These are phyloP conservation scores for Ibycter americanus DNA, from an alignment of 2,797 vertebrate genomes.

Conservation along the genomic window DNA sequence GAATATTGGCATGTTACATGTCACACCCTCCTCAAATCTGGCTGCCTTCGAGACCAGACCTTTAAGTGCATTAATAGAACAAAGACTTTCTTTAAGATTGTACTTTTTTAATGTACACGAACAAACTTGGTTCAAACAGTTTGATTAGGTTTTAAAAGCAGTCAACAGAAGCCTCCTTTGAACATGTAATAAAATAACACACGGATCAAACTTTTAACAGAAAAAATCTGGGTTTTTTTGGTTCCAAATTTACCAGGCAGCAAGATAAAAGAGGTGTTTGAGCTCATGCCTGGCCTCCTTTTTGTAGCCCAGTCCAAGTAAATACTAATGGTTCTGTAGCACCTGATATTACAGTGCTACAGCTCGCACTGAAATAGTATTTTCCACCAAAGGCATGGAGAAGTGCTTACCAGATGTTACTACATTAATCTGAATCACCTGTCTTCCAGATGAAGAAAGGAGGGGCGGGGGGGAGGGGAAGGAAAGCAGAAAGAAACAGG, in stretches of 20 bases:
- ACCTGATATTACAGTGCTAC: not conserved
- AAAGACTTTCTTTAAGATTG: not conserved
- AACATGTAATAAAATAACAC: not conserved
- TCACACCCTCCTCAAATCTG: not conserved
- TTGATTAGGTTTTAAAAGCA: not conserved
- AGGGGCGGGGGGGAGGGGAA: rapidly evolving
- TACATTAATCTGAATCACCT: not conserved
- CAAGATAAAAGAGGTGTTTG: not conserved
- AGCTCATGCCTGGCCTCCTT: not conserved
- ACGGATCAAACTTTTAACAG: not conserved
- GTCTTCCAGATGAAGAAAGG: rapidly evolving
- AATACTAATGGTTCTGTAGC: not conserved
- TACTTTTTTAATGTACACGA: not conserved
- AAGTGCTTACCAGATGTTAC: not conserved
- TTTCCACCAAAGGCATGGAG: not conserved
- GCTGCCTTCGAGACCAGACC: not conserved
- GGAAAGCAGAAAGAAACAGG: not conserved
- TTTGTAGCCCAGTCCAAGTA: not conserved
- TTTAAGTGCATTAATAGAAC: not conserved
- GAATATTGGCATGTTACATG: rapidly evolving
- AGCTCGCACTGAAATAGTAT: not conserved
- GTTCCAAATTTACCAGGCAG: not conserved
- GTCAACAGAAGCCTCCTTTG: not conserved
- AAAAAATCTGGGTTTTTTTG: not conserved
- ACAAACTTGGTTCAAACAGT: not conserved